Evolutionary conservation across 2,888 invertebrate genomes (phyloP), one percentile per base, ranked within the genome.

Genomic region (Dermolepida albohirtum): DNA sequence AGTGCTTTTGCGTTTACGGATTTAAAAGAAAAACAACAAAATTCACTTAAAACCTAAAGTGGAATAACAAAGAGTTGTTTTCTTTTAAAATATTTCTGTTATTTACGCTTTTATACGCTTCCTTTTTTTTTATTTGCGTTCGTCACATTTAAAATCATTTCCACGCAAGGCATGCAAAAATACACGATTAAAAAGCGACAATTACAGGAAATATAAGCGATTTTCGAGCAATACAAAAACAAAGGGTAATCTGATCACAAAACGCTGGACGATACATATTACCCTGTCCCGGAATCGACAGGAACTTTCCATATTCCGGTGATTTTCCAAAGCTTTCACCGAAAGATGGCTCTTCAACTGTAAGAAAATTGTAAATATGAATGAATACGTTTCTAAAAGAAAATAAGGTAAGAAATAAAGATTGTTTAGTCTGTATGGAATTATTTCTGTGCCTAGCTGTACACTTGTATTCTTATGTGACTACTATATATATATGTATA

Each of bases 251-350:
- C 43, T 43, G 52, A 52, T 44, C 51, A 22, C 22, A 57, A 66
- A 27, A 10, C 10, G 34, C 1, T 29, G 12, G 59, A 34, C 34
- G 44, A 16, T 47, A 39, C 34, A 64, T 43, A 75, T 81, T 82
- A 82, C 82, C 82, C 76, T 81, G 80, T 74, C 83, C 84, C 72
- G 85, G 86, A 71, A 85, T 81, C 68, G 80, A 79, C 65, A 86
- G 81, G 76, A 85, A 85, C 77, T 83, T 83, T 73, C 85, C 85
- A 76, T 79, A 79, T 72, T 82, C 82, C 54, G 77, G 77, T 66
- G 78, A 75, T 76, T 82, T 82, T 73, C 78, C 73, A 74, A 74
- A 43, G 74, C 74, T 72, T 64, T 78, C 79, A 49, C 75, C 74
- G 69, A 77, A 78, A 67, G 77, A 75, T 67, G 79, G 79, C 71